These are phyloP conservation scores for Pristionchus arcanus DNA, from an alignment of 2,888 invertebrate species.

Conservation along the genomic window DNA sequence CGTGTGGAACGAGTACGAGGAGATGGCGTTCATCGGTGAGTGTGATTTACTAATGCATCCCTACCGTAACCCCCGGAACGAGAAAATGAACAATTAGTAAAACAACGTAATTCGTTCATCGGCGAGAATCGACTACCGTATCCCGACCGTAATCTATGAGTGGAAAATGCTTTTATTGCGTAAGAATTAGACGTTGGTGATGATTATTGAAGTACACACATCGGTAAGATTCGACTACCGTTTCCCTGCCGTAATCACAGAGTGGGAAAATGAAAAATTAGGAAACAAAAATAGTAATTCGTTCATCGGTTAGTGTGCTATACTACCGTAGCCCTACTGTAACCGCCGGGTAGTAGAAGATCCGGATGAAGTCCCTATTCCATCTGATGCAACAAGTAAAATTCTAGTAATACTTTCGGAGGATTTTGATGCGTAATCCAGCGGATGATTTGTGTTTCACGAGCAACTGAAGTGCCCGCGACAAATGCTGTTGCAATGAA, in stretches of 20 bases:
- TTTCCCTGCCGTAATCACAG: too few relatives aligned
- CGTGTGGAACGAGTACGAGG: conserved; percentile 54
- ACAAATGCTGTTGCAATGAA: neutral
- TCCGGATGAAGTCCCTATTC: too few relatives aligned
- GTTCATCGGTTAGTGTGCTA: neutral
- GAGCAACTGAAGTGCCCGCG: neutral
- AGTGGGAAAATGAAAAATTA: neutral
- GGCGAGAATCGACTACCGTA: too few relatives aligned
- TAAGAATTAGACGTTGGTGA: too few relatives aligned
- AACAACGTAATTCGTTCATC: too few relatives aligned
- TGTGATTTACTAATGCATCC: neutral
- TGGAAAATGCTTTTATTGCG: too few relatives aligned
- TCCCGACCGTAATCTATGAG: too few relatives aligned
- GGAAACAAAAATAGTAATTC: neutral
- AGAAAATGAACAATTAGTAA: neutral
- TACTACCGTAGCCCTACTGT: too few relatives aligned
- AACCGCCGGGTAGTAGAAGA: too few relatives aligned
- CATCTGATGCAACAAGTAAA: too few relatives aligned
- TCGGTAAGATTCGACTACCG: too few relatives aligned
- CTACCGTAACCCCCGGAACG: neutral
- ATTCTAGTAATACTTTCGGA: too few relatives aligned
- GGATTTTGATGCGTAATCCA: neutral
- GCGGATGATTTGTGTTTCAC: neutral
- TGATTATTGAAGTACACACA: neutral
- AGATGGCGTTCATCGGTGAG: conserved; percentile 51